Evolutionary conservation across 2,113 vertebrate genomes (phyloP), one percentile per base, ranked within the genome.

Genomic region (Apus apus): DNA sequence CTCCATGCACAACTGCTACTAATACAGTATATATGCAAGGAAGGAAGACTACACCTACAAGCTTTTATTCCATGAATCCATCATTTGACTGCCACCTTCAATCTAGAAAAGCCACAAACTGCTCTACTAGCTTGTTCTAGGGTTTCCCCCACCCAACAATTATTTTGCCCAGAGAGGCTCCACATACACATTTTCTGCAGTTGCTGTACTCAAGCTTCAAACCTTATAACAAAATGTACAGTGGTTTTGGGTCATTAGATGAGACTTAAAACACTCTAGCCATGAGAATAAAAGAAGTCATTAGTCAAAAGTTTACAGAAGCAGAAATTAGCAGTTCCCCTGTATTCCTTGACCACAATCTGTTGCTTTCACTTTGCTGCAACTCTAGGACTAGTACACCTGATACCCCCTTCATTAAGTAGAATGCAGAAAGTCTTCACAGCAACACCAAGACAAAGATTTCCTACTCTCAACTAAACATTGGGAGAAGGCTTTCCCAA

Each of bases 331-430:
- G 32, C 32, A 5, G 19, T 77, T 80, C 80, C 38, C 12, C 23
- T 45, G 11, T 36, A 20, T 25, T 66, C 21, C 60, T 36, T 60
- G 23, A 90, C 25, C 17, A 45, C 2, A 2, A 23, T 51, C 15
- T 17, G 2, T 14, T 77, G 30, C 21, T 60, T 67, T 89, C 71
- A 76, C 26, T 83, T 10, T 21, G 3, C 48, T 83, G 50, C 58
- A 79, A 26, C 72, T 88, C 14, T 36, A n/a, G 29, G 45, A 78
- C 34, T n/a, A 29, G 7, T 57, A 80, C 75, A 67, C 17, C 5
- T 0, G 0, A 74, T 22, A 81, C 4, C 6, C 19, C 10, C 40
- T 67, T 67, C 2, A 1, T 23, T 21, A 32, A 8, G 15, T 1
- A 72, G 29, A 80, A 74, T 45, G 54, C 67, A 56, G 29, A 57